Conservation (phyloP, 2,797 vertebrate genomes). For the Danio albolineatus region DNA sequence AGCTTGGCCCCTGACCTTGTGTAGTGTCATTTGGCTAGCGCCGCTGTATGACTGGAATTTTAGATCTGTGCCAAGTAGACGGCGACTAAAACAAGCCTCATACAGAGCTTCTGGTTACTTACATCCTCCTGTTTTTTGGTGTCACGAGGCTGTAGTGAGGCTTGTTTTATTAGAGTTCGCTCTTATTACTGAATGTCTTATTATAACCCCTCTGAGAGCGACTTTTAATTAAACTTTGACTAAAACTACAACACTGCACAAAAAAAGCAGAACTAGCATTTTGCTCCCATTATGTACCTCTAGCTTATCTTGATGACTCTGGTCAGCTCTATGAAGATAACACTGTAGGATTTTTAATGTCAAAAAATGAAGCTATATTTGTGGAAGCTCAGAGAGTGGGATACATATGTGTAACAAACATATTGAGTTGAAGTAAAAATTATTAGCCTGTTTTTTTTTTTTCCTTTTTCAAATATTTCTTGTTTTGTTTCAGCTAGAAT, state of each 20-base stretch:
- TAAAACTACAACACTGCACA: not conserved
- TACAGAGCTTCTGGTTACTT: slow-evolving; percentile 45
- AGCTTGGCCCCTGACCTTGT: slow-evolving; percentile 63
- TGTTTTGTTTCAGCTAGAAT: too few species aligned
- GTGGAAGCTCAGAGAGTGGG: not conserved
- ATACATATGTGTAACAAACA: not conserved
- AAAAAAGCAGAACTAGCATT: not conserved
- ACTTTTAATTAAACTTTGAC: slow-evolving; percentile 29
- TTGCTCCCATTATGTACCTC: not conserved
- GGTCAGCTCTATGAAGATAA: slow-evolving; percentile 36
- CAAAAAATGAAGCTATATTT: not conserved
- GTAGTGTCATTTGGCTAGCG: slow-evolving; percentile 41
- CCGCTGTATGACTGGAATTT: slow-evolving; percentile 1
- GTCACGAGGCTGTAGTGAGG: slow-evolving; percentile 23
- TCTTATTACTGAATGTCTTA: not conserved
- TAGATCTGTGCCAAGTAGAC: slow-evolving; percentile 50
- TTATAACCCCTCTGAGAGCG: not conserved
- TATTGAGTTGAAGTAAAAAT: not conserved
- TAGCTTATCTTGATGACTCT: not conserved
- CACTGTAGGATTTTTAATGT: not conserved
- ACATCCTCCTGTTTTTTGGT: slow-evolving; percentile 8
- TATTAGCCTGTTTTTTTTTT: too few species aligned
- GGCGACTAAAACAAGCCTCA: slow-evolving; percentile 47
- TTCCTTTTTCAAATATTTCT: too few species aligned
- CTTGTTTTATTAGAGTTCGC: slow-evolving; percentile 13